phyloP scores from a whole-genome alignment of 1,140 invertebrate genomes.

The Ptiloglossa arizonensis region DNA sequence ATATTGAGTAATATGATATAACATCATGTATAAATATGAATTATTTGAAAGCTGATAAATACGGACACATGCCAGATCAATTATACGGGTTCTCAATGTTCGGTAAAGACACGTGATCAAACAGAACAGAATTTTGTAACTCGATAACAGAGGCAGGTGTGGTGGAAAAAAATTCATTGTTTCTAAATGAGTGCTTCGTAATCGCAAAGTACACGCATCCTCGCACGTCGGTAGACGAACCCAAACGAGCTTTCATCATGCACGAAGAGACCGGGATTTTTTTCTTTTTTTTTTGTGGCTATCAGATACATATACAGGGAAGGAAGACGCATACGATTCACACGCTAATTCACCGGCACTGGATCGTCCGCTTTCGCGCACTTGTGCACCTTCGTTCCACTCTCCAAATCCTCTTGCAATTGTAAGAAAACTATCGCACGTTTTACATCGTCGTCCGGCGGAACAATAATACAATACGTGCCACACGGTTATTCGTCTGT shows the following conservation, averaged over 20 bases:
- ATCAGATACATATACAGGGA: conserved; percentile 20
- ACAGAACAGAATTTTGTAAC: conserved; percentile 2
- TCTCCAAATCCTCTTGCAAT: conserved; percentile 44
- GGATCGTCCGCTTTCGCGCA: conserved; percentile 34
- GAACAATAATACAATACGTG: conserved; percentile 19
- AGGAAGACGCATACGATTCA: conserved; percentile 39
- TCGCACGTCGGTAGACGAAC: conserved; percentile 27
- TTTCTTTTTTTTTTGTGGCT: neutral
- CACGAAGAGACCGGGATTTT: conserved; percentile 19
- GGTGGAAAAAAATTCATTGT: neutral
- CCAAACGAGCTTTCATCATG: conserved; percentile 31
- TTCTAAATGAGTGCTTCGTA: conserved; percentile 5
- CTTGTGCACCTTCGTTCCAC: conserved; percentile 53
- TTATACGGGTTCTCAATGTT: neutral
- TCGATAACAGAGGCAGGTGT: neutral
- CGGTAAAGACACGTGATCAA: neutral
- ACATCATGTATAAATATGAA: neutral
- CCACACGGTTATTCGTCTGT: neutral
- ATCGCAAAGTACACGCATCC: neutral
- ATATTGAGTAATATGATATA: no score
- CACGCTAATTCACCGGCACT: conserved; percentile 55
- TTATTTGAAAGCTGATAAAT: neutral
- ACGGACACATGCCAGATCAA: no score
- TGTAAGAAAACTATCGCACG: conserved; percentile 27
- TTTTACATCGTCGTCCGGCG: neutral